Evolutionary conservation across 2,113 vertebrate species (phyloP).

Genomic region (Protobothrops mucrosquamatus): DNA sequence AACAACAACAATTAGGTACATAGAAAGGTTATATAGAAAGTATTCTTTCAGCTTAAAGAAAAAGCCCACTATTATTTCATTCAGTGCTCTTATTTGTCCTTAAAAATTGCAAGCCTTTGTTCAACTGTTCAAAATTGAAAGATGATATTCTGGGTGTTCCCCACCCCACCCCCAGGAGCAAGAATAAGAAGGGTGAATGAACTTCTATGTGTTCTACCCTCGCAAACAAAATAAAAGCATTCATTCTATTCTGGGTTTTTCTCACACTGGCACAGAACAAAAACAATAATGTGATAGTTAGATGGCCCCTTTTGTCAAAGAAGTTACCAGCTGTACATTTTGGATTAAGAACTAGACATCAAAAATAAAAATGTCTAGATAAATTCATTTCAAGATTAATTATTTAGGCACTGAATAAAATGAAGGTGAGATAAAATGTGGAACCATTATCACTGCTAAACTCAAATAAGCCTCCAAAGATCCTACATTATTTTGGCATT

Average conservation of each 20-base stretch:
- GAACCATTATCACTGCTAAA: not conserved
- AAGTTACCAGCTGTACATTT: not conserved
- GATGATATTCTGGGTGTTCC: slow-evolving; percentile 27
- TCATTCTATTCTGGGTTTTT: slow-evolving; percentile 33
- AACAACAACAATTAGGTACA: not conserved
- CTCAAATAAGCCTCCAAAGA: not conserved
- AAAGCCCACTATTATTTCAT: not conserved
- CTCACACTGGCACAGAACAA: slow-evolving; percentile 39
- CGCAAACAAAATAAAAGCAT: slow-evolving; percentile 37
- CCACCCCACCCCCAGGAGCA: not conserved
- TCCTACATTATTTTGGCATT: not conserved
- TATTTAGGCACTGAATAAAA: no score
- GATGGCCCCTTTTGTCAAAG: not conserved
- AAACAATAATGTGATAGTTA: not conserved
- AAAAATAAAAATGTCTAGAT: not conserved
- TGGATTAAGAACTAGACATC: not conserved
- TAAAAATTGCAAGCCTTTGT: not conserved
- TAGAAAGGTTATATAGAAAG: not conserved
- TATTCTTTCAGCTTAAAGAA: slow-evolving; percentile 15
- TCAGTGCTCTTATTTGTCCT: not conserved
- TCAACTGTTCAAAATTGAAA: slow-evolving; percentile 28
- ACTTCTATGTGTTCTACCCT: not conserved
- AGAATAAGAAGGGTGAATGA: slow-evolving; percentile 22
- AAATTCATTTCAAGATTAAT: not conserved
- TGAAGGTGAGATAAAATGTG: not conserved